Evolutionary conservation across 2,113 vertebrate species (phyloP), one percentile per base, ranked within the genome.

Genomic region (Osmerus mordax): DNA sequence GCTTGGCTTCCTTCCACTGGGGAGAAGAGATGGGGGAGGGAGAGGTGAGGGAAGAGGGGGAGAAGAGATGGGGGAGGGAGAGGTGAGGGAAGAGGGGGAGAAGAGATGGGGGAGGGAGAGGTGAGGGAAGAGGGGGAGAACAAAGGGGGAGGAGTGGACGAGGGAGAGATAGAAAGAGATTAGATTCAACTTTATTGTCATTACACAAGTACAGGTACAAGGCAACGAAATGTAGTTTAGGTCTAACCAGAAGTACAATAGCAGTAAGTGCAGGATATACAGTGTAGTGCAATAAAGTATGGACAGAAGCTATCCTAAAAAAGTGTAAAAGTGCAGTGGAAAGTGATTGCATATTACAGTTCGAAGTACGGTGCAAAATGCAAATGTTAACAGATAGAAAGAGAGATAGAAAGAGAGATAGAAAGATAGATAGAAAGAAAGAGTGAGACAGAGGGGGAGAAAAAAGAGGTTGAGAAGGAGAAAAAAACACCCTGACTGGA

Each of bases 1-100:
- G 95, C 78, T 98, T 99, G 73, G 96, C 97, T 87, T 99, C 97
- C 93, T 98, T 99, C 97, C 97, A 99, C 97, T 99, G 16, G 63
- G 28, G 67, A 11, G 53, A 13, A 21, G 53, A 51, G 16, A 2
- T 11, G 65, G 12, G 65, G 52, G 65, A 67, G 41, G 29, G 62
- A 65, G 41, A 52, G 64, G 23, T 21, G 9, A 23, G 23, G 52
- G 29, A 6, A 13, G 67, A 25, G 47, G 47, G 19, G 54, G 65
- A 65, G 25, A 65, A 65, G 32, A 41, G 16, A 2, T 11, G 65
- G 12, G 65, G 52, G 65, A 67, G 41, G 29, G 62, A 65, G 41
- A 52, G 64, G 23, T 21, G 9, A 23, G 23, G 52, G 29, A 6
- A 13, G 67, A 25, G 47, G 16, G 63, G 28, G 67, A 11, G 53